A percentile compares a stretch with the other conserved stretches of the same genome.
These are phyloP conservation scores for Drosophila aff. DNA, from an alignment of 1,140 invertebrate genomes.

Conservation along the genomic window DNA sequence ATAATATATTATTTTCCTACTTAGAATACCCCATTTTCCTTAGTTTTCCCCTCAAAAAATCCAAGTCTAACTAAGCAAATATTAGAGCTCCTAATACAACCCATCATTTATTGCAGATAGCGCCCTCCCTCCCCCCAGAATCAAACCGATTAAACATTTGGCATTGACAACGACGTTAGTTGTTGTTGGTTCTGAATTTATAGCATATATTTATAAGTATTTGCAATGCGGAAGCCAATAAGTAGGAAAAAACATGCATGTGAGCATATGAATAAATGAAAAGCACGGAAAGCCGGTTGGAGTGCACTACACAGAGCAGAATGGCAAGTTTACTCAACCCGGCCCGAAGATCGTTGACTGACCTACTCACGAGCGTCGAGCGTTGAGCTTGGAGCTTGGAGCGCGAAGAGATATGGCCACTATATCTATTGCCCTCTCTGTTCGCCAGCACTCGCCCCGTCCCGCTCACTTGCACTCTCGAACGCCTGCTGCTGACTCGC, in stretches of 20 bases:
- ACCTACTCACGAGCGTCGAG: constrained; percentile 63
- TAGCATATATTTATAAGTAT: constrained; percentile 11
- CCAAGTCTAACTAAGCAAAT: background rate
- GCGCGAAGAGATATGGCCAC: constrained; percentile 4
- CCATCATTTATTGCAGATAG: constrained; percentile 11
- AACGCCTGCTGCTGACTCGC: constrained; percentile 5
- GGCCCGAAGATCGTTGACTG: constrained; percentile 73
- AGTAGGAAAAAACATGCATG: constrained; percentile 17
- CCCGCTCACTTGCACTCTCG: constrained; percentile 18
- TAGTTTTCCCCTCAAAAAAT: background rate
- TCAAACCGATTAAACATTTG: constrained; percentile 38
- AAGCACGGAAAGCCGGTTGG: constrained; percentile 72
- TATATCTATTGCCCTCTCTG: constrained; percentile 21
- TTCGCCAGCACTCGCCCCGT: constrained; percentile 5
- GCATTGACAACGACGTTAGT: constrained; percentile 61
- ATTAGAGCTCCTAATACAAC: background rate
- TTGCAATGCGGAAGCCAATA: constrained; percentile 71
- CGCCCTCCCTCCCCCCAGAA: background rate
- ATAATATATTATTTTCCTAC: background rate
- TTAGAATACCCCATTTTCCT: rapidly evolving
- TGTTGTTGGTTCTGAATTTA: constrained; percentile 4
- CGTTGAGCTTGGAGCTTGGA: background rate
- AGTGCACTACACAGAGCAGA: constrained; percentile 12
- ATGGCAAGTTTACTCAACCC: constrained; percentile 62
- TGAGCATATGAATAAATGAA: constrained; percentile 31